Evolutionary conservation across 1,140 invertebrate genomes (phyloP).

Genomic region (Conus betulinus): DNA sequence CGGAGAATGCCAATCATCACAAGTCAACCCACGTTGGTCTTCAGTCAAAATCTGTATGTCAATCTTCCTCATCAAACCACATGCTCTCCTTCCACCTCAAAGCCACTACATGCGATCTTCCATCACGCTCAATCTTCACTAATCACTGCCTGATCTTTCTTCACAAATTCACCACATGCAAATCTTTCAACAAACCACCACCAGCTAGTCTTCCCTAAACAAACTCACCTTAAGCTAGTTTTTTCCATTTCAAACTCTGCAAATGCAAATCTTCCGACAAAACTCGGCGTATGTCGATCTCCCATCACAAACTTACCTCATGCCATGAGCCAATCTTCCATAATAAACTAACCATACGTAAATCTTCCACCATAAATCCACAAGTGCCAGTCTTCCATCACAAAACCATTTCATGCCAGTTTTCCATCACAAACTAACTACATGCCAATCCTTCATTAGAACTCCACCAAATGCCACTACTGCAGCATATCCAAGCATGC

Average conservation of each 20-base stretch:
- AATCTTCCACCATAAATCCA: not conserved
- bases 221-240: too few relatives aligned
- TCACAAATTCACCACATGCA: too few relatives aligned
- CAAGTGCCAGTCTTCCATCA: not conserved
- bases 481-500: not conserved
- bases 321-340: too few relatives aligned
- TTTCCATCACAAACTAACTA: not conserved
- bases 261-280: too few relatives aligned
- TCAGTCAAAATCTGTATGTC: not conserved
- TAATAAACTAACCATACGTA: not conserved
- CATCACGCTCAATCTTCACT: not conserved
- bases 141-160: not conserved
- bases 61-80: not conserved
- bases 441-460: not conserved
- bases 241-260: too few relatives aligned
- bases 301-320: too few relatives aligned
- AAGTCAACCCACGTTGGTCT: not conserved
- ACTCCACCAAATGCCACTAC: not conserved
- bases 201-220: too few relatives aligned
- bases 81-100: too few relatives aligned
- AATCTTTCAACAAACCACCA: too few relatives aligned
- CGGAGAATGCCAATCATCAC: not conserved
- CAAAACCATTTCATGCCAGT: not conserved
- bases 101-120: not conserved
- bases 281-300: too few relatives aligned